A percentile compares a stretch with the other conserved stretches of the same genome.
These are phyloP conservation scores for Poecilia wingei DNA, from an alignment of 2,797 vertebrate species.

Conservation along the genomic window DNA sequence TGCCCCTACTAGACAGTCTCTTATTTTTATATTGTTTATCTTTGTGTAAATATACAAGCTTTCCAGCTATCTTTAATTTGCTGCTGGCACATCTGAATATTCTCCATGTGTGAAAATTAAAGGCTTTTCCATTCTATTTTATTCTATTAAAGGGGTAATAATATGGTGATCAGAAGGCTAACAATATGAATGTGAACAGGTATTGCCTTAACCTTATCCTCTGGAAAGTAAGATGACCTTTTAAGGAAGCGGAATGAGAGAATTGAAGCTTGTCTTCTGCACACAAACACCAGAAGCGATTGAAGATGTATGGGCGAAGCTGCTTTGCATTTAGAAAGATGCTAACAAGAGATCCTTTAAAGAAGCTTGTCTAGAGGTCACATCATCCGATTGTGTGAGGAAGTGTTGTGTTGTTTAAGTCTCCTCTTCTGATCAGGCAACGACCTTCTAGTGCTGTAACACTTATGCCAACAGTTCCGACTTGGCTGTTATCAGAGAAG, in stretches of 20 bases:
- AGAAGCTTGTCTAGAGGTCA: slow-evolving; percentile 69
- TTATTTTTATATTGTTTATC: not conserved
- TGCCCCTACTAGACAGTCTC: not conserved
- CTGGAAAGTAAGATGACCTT: slow-evolving; percentile 68
- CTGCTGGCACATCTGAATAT: not conserved
- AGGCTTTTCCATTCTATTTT: not conserved
- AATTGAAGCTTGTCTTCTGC: slow-evolving; percentile 70
- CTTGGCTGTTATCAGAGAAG: slow-evolving; percentile 16
- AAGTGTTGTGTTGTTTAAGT: slow-evolving; percentile 55
- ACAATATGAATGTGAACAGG: slow-evolving; percentile 18
- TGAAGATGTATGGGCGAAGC: slow-evolving; percentile 63
- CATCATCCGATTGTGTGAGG: slow-evolving; percentile 42
- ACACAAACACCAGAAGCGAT: slow-evolving; percentile 69
- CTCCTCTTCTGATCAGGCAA: slow-evolving; percentile 53
- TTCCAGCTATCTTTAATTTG: too few species aligned
- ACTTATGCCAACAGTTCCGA: slow-evolving; percentile 29
- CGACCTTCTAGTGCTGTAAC: slow-evolving; percentile 67
- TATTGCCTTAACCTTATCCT: slow-evolving; percentile 26
- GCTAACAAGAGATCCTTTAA: slow-evolving; percentile 64
- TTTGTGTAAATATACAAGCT: too few species aligned
- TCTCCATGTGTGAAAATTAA: not conserved
- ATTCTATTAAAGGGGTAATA: not conserved
- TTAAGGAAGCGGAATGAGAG: slow-evolving; percentile 45
- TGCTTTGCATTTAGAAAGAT: slow-evolving; percentile 81
- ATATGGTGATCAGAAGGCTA: not conserved